These are phyloP conservation scores for Salarias fasciatus DNA, from an alignment of 2,797 vertebrate genomes.

Conservation along the genomic window DNA sequence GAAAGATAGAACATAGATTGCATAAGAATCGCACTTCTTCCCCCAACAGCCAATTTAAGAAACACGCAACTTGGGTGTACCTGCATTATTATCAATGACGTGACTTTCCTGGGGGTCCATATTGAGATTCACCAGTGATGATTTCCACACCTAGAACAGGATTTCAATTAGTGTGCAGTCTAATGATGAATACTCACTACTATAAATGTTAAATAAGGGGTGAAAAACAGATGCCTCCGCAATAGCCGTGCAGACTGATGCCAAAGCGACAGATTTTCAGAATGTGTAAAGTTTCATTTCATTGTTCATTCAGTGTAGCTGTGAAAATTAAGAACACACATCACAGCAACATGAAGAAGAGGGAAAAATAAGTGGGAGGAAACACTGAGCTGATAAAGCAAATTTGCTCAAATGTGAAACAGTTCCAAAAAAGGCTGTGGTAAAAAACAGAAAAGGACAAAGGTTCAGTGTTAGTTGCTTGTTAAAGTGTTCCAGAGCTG, in stretches of 20 bases:
- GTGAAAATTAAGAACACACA: no score
- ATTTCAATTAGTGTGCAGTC: constrained; percentile 12
- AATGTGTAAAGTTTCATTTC: no score
- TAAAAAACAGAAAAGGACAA: no score
- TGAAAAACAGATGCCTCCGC: constrained; percentile 2
- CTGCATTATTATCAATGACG: constrained; percentile 44
- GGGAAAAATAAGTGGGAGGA: no score
- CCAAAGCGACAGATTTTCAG: constrained; percentile 1
- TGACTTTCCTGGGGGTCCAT: constrained; percentile 61
- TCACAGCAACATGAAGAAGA: no score
- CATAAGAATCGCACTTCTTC: not conserved
- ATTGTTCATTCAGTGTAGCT: no score
- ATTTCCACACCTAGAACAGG: constrained; percentile 41
- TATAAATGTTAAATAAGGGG: not conserved
- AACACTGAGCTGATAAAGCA: no score
- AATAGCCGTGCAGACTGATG: not conserved
- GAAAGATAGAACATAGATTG: constrained; percentile 29
- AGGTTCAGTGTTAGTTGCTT: no score
- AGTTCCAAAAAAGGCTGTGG: no score
- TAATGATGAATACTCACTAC: not conserved
- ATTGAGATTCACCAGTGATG: constrained; percentile 23
- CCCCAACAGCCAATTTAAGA: not conserved
- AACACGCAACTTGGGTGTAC: constrained; percentile 41
- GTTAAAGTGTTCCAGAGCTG: no score
- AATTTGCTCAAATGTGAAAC: no score